Evolutionary conservation across 2,113 vertebrate genomes (phyloP), one percentile per base, ranked within the genome.

Genomic region (Engystomops pustulosus): DNA sequence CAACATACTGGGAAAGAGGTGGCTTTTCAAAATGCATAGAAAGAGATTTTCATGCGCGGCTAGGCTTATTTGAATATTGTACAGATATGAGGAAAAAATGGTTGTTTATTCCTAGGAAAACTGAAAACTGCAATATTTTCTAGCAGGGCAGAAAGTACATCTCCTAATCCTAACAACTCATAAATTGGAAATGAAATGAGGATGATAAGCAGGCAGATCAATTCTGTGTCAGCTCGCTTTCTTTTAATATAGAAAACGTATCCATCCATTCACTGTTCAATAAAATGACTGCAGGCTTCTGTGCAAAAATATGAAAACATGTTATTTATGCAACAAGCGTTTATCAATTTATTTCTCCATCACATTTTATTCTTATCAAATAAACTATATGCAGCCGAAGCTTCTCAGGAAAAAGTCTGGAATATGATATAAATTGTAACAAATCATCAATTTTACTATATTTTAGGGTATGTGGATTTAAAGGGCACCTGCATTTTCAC

Each of bases 131-230:
- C 62, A 49, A 51, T 70, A 69, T 81, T 70, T 81, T 70, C 34
- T 36, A 70, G 67, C 67, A 20, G 49, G 30, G 47, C 62, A 80
- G 60, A 81, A 81, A 72, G 47, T 30, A 81, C 34, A 71, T 70
- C 80, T 81, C 51, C 68, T 80, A 80, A 80, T 71, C 80, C 80
- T 58, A 81, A 71, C 30, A 81, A 81, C 30, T 58, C 67, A 71
- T 71, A 81, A 36, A 81, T 58, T 81, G 80, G 80, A 81, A 81
- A 81, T 81, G 55, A 81, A 81, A 81, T 72, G 49, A 58, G 67
- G 68, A 71, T 20, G 80, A 70, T 71, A 81, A 81, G 80, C 68
- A 36, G 68, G 55, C 67, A 81, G 80, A 71, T 81, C 80, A 71
- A 81, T 81, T 55, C 32, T 58, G 51, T 70, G 79, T 44, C 67